A percentile compares a stretch with the other conserved stretches of the same genome.
Evolutionary conservation across 1,140 invertebrate species (phyloP).

Genomic region (Drosophila trapezifrons): DNA sequence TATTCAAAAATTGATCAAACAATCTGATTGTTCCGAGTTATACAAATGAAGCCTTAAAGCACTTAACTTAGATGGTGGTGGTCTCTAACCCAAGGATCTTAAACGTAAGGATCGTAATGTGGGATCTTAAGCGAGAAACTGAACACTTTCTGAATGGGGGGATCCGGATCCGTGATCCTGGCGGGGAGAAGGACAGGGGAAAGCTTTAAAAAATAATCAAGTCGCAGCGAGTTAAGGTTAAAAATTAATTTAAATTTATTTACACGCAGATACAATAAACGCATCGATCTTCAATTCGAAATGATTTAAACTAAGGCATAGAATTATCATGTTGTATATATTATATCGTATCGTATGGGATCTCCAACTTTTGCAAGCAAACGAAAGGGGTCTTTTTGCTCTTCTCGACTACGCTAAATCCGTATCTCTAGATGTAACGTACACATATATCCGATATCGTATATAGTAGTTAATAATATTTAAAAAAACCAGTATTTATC

Average conservation of each 20-base stretch:
- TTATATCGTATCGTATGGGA: conserved; percentile 27
- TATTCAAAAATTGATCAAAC: conserved; percentile 83
- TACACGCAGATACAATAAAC: conserved; percentile 81
- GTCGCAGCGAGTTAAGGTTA: conserved; percentile 64
- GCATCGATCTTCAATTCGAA: conserved; percentile 59
- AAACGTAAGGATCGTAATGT: conserved; percentile 21
- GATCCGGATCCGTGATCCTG: neutral
- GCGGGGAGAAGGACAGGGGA: neutral
- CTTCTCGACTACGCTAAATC: conserved; percentile 60
- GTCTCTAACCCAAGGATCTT: conserved; percentile 41
- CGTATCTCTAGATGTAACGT: conserved; percentile 65
- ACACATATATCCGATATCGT: conserved; percentile 62
- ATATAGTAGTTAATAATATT: conserved; percentile 64
- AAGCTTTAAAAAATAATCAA: conserved; percentile 53
- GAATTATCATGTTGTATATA: conserved; percentile 21
- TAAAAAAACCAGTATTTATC: conserved; percentile 76
- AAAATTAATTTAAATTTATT: conserved; percentile 79
- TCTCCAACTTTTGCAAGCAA: conserved; percentile 61
- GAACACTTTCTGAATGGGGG: conserved; percentile 41
- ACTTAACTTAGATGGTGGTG: conserved; percentile 58
- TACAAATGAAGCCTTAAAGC: conserved; percentile 73
- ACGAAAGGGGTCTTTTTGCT: conserved; percentile 78
- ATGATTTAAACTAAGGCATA: conserved; percentile 44
- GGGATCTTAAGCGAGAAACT: conserved; percentile 42
- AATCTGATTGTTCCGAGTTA: conserved; percentile 82